These are phyloP conservation scores for Ligdia adustata DNA, from an alignment of 2,888 invertebrate genomes.

Conservation along the genomic window DNA sequence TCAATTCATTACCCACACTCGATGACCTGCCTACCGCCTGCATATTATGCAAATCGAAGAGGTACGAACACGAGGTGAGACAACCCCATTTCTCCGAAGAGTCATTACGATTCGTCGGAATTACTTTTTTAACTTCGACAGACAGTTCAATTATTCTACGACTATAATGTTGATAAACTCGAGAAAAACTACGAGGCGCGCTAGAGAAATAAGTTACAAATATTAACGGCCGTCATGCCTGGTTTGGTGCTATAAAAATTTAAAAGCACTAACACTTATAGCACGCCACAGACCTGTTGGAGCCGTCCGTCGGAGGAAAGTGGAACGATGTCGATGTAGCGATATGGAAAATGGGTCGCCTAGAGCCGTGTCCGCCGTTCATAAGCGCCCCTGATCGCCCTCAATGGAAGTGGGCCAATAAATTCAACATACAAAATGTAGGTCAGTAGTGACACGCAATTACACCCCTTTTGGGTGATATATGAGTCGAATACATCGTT, in stretches of 20 bases:
- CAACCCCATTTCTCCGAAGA: not conserved
- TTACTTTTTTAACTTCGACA: not conserved
- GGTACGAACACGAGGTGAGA: slow-evolving; percentile 6
- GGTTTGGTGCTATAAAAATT: slow-evolving; percentile 19
- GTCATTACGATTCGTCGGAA: slow-evolving; percentile 2
- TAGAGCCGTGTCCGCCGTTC: slow-evolving; percentile 43
- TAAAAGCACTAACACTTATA: slow-evolving; percentile 30
- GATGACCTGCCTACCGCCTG: slow-evolving; percentile 64
- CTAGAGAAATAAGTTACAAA: not conserved
- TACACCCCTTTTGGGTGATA: slow-evolving; percentile 36
- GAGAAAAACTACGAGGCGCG: not conserved
- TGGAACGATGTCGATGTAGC: slow-evolving; percentile 75
- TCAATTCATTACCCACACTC: slow-evolving; percentile 58
- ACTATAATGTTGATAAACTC: not conserved
- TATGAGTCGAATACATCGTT: slow-evolving; percentile 4
- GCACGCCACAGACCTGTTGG: slow-evolving; percentile 48
- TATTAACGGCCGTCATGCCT: slow-evolving; percentile 1
- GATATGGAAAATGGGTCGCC: slow-evolving; percentile 77
- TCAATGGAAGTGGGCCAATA: slow-evolving; percentile 68
- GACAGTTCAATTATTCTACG: too few species aligned
- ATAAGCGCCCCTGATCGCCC: slow-evolving; percentile 60
- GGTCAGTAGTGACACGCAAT: slow-evolving; percentile 76
- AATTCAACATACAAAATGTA: slow-evolving; percentile 68
- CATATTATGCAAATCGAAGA: slow-evolving; percentile 66
- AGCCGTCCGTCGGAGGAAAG: slow-evolving; percentile 55